Conservation (phyloP, 2,888 invertebrate genomes). For the Tholera decimalis region DNA sequence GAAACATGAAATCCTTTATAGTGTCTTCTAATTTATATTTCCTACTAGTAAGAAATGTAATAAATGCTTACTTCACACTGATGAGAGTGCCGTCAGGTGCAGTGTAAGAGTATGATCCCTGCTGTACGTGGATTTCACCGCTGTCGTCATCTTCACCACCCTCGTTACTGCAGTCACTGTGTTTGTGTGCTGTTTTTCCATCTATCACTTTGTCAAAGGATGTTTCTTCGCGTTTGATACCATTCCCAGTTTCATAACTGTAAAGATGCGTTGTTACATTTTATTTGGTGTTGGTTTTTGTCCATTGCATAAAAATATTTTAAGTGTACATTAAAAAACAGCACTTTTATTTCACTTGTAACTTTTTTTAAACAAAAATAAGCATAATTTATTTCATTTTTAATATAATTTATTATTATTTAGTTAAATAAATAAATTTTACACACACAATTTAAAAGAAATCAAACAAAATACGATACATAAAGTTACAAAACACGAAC, state of each 20-base stretch:
- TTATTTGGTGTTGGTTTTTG: background rate
- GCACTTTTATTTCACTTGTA: background rate
- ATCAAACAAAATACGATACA: too few species aligned
- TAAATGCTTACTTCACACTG: conserved; percentile 87
- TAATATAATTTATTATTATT: background rate
- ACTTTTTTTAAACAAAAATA: background rate
- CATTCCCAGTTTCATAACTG: conserved; percentile 95
- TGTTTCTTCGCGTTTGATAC: conserved; percentile 94
- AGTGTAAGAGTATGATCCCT: conserved; percentile 93
- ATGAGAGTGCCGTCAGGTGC: conserved; percentile 94
- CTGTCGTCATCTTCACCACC: conserved; percentile 91
- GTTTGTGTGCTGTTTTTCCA: conserved; percentile 77
- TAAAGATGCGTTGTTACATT: conserved; percentile 7
- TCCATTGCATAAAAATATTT: background rate
- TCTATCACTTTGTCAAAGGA: conserved; percentile 93
- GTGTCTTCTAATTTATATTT: background rate
- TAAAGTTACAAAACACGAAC: too few species aligned
- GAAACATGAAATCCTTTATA: too few species aligned
- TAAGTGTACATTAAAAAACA: background rate
- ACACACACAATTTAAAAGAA: background rate
- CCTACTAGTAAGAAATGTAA: background rate
- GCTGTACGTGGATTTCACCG: conserved; percentile 92
- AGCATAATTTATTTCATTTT: background rate
- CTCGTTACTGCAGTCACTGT: conserved; percentile 81
- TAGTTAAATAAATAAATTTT: background rate